Evolutionary conservation across 2,888 invertebrate species (phyloP).

Genomic region (Drosophila lacicola): DNA sequence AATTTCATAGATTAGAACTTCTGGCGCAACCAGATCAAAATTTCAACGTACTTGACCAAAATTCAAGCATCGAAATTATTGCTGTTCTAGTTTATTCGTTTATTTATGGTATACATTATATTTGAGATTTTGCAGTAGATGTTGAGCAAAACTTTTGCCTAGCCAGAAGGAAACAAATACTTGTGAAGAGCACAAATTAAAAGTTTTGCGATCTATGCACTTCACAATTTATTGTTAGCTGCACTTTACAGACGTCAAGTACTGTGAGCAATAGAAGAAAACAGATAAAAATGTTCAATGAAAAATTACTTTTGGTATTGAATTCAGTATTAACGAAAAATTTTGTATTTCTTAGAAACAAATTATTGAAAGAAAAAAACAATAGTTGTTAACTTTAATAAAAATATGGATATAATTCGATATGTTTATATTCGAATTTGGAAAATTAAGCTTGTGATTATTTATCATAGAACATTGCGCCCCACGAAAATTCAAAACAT

Average conservation of each 20-base stretch:
- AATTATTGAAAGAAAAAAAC: too few species aligned
- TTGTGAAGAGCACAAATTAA: background rate
- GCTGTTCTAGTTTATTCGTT: background rate
- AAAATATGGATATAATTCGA: too few species aligned
- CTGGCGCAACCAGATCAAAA: slow-evolving; percentile 11
- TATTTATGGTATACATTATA: slow-evolving; percentile 1
- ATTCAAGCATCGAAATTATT: slow-evolving; percentile 9
- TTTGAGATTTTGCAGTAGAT: background rate
- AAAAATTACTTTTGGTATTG: too few species aligned
- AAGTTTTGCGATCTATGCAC: slow-evolving; percentile 14
- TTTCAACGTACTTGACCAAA: slow-evolving; percentile 15
- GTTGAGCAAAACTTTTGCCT: slow-evolving; percentile 15
- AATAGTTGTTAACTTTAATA: too few species aligned
- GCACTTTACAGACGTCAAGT: background rate
- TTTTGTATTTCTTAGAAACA: too few species aligned
- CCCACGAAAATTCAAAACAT: slow-evolving; percentile 24
- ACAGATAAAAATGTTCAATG: background rate
- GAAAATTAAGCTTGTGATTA: slow-evolving; percentile 44
- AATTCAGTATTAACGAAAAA: too few species aligned
- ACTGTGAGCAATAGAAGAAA: background rate
- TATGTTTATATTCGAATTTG: slow-evolving; percentile 29
- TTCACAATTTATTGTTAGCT: slow-evolving; percentile 4
- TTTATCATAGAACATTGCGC: slow-evolving; percentile 28
- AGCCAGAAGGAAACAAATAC: slow-evolving; percentile 1
- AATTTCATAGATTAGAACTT: background rate